phyloP scores from a whole-genome alignment of 1,140 invertebrate species.

The Plodia interpunctella region DNA sequence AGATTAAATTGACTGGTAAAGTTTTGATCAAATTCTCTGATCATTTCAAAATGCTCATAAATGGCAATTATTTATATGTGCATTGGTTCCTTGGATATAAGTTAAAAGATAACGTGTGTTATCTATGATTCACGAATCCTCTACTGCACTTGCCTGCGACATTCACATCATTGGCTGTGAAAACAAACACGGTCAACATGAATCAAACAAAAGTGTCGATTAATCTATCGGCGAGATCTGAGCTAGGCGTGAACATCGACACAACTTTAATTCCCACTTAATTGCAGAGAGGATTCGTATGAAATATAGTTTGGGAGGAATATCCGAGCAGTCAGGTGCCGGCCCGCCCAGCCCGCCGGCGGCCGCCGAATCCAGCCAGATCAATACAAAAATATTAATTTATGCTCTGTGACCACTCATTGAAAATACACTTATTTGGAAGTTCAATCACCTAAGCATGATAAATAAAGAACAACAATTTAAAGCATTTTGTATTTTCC shows the following conservation, averaged over 20 bases:
- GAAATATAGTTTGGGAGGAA: slow-evolving; percentile 69
- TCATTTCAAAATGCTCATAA: too few relatives aligned
- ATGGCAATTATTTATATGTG: too few relatives aligned
- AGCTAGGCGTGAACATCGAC: slow-evolving; percentile 57
- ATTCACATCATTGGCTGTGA: slow-evolving; percentile 7
- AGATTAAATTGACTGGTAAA: too few relatives aligned
- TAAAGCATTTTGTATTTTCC: too few relatives aligned
- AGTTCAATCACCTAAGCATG: background rate
- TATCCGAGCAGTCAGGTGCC: slow-evolving; percentile 51
- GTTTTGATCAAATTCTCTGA: too few relatives aligned
- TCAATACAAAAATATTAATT: slow-evolving; percentile 36
- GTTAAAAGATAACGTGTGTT: too few relatives aligned
- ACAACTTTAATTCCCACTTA: slow-evolving; percentile 62
- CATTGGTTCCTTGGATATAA: too few relatives aligned
- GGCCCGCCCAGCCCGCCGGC: slow-evolving; percentile 59
- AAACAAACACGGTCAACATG: slow-evolving; percentile 31
- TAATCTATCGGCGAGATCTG: slow-evolving; percentile 26
- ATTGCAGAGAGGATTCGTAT: slow-evolving; percentile 67
- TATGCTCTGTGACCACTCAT: slow-evolving; percentile 27
- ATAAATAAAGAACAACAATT: too few relatives aligned
- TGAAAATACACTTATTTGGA: background rate
- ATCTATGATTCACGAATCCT: background rate
- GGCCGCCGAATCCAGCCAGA: slow-evolving; percentile 33
- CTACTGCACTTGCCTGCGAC: too few relatives aligned
- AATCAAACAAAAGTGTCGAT: slow-evolving; percentile 41